Percentiles rank a stretch among this genome's conserved stretches.
Conservation (phyloP, 2,113 vertebrate genomes). For the Corythornis madagascariensis region DNA sequence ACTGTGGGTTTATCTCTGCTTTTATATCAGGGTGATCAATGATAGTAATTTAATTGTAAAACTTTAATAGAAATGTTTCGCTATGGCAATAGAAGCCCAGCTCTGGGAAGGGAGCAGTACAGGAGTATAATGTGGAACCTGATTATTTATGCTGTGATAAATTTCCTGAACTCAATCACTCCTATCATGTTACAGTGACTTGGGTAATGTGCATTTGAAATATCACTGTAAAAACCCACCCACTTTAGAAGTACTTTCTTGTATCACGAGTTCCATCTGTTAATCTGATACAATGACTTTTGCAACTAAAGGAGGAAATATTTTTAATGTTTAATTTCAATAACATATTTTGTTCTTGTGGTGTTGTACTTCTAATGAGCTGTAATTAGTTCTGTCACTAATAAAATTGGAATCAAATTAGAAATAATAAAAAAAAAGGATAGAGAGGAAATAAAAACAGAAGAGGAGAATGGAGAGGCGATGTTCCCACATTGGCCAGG, state of each 20-base stretch:
- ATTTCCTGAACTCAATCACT: not conserved
- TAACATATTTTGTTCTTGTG: not conserved
- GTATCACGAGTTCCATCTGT: not conserved
- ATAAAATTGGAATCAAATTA: not conserved
- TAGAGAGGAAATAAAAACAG: not conserved
- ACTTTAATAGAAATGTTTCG: not conserved
- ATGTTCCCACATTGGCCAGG: not conserved
- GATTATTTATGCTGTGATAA: not conserved
- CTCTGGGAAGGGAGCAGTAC: not conserved
- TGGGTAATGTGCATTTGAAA: not conserved
- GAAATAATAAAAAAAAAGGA: not conserved
- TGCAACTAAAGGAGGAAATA: not conserved
- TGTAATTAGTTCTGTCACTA: not conserved
- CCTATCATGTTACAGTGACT: not conserved
- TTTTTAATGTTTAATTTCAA: not conserved
- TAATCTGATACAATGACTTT: not conserved
- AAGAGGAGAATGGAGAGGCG: rapidly evolving
- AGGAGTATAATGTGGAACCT: not conserved
- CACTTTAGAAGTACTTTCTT: not conserved
- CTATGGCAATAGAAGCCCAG: not conserved
- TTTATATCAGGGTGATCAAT: not conserved
- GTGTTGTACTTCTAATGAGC: not conserved
- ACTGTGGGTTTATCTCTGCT: not conserved
- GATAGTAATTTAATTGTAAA: not conserved
- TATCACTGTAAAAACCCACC: not conserved